Evolutionary conservation across 2,888 invertebrate genomes (phyloP).

Genomic region (Aphodius sticticus): DNA sequence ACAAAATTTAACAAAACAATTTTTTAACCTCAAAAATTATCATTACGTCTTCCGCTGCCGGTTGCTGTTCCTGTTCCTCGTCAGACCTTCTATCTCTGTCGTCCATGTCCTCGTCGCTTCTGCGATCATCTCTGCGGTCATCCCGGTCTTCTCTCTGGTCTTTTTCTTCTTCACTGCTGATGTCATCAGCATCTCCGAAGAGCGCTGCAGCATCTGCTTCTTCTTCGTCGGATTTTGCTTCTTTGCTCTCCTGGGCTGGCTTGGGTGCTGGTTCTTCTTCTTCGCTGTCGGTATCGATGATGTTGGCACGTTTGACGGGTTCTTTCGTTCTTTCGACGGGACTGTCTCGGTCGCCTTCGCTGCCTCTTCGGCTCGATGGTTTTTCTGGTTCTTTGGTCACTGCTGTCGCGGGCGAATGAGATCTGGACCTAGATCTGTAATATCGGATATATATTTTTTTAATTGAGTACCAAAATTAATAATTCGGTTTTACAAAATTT

Average conservation of each 20-base stretch:
- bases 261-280: slow-evolving; percentile 57
- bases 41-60: slow-evolving; percentile 37
- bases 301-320: slow-evolving; percentile 47
- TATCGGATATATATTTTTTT: too few species aligned
- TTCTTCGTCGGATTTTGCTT: slow-evolving; percentile 31
- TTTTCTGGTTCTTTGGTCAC: slow-evolving; percentile 57
- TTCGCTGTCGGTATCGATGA: slow-evolving; percentile 76
- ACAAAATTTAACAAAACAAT: slow-evolving; percentile 26
- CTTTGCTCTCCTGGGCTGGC: neutral
- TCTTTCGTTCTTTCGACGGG: slow-evolving; percentile 59
- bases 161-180: slow-evolving; percentile 85
- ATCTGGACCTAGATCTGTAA: slow-evolving; percentile 29
- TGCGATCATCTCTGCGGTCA: slow-evolving; percentile 53
- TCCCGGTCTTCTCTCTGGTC: slow-evolving; percentile 53
- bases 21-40: slow-evolving; percentile 5
- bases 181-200: slow-evolving; percentile 94
- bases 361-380: slow-evolving; percentile 40
- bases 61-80: slow-evolving; percentile 59
- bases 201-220: slow-evolving; percentile 81
- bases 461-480: too few species aligned
- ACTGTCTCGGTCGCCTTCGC: slow-evolving; percentile 53
- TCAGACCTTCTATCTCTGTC: slow-evolving; percentile 59
- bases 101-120: slow-evolving; percentile 51
- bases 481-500: too few species aligned
- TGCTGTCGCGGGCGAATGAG: slow-evolving; percentile 46